These are phyloP conservation scores for Stenichneumon culpator DNA, from an alignment of 2,888 invertebrate species.

Conservation along the genomic window DNA sequence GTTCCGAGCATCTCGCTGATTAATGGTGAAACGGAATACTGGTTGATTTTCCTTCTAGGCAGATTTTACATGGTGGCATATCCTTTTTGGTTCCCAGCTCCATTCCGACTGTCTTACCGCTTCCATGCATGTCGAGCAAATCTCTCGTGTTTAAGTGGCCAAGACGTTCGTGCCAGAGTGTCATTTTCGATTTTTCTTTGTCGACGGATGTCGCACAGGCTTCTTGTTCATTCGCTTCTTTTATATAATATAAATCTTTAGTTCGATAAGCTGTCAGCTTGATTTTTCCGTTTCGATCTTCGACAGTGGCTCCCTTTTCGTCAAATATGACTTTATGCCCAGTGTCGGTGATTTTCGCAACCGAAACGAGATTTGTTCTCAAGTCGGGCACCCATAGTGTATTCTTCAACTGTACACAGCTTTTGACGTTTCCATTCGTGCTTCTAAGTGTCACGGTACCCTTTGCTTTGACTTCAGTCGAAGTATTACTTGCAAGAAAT, in stretches of 20 bases:
- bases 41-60: slow-evolving; percentile 42
- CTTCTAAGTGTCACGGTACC: slow-evolving; percentile 36
- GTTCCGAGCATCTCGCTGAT: not conserved
- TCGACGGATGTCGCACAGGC: slow-evolving; percentile 2
- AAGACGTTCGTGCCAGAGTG: slow-evolving; percentile 26
- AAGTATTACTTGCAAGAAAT: slow-evolving; percentile 45
- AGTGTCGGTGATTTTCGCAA: slow-evolving; percentile 62
- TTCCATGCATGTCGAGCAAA: slow-evolving; percentile 33
- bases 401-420: slow-evolving; percentile 43
- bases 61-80: slow-evolving; percentile 43
- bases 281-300: slow-evolving; percentile 41
- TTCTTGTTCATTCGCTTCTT: slow-evolving; percentile 28
- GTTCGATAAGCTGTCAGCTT: slow-evolving; percentile 45
- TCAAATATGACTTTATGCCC: slow-evolving; percentile 49
- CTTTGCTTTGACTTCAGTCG: slow-evolving; percentile 23
- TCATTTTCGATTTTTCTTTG: slow-evolving; percentile 21
- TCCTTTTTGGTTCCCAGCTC: slow-evolving; percentile 14
- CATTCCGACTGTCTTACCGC: slow-evolving; percentile 14
- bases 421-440: slow-evolving; percentile 13
- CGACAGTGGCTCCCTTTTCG: slow-evolving; percentile 41
- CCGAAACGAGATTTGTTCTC: slow-evolving; percentile 59
- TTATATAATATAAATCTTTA: slow-evolving; percentile 56
- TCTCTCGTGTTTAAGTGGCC: slow-evolving; percentile 52
- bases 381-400: slow-evolving; percentile 61
- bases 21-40: slow-evolving; percentile 19